phyloP scores from a whole-genome alignment of 2,888 invertebrate species.

The Desoria tigrina region DNA sequence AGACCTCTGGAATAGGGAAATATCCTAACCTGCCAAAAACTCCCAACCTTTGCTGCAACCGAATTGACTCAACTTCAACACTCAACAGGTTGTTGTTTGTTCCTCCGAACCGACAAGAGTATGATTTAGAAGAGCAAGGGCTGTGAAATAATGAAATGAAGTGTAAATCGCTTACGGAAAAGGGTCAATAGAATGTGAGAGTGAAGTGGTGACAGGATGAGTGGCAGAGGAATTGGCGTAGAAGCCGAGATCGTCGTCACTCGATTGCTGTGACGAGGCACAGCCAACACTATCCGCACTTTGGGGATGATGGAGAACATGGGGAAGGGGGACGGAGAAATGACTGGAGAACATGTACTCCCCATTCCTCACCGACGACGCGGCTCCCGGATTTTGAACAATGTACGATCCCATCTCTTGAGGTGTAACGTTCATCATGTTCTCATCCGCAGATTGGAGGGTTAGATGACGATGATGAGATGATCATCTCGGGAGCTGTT shows the following conservation, averaged over 20 bases:
- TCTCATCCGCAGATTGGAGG: slow-evolving; percentile 2
- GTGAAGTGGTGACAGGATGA: not conserved
- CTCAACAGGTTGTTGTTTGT: not conserved
- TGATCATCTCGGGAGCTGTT: not conserved
- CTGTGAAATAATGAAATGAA: not conserved
- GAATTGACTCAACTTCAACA: not conserved
- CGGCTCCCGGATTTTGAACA: slow-evolving; percentile 20
- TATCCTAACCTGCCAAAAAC: too few species aligned
- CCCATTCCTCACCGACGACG: not conserved
- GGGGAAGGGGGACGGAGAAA: not conserved
- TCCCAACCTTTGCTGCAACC: slow-evolving; percentile 18
- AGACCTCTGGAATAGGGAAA: too few species aligned
- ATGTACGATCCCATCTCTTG: slow-evolving; percentile 33
- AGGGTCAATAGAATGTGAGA: not conserved
- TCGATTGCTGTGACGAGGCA: slow-evolving; percentile 14
- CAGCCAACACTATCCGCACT: slow-evolving; percentile 10
- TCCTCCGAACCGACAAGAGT: not conserved
- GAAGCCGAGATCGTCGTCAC: slow-evolving; percentile 18
- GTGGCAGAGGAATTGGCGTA: not conserved
- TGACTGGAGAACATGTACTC: not conserved
- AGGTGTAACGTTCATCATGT: slow-evolving; percentile 34
- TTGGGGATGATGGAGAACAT: not conserved
- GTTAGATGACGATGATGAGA: not conserved
- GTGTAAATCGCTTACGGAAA: not conserved
- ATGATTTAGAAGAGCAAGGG: too few species aligned